These are phyloP conservation scores for Thymelicus sylvestris DNA, from an alignment of 2,888 invertebrate genomes.

Conservation along the genomic window DNA sequence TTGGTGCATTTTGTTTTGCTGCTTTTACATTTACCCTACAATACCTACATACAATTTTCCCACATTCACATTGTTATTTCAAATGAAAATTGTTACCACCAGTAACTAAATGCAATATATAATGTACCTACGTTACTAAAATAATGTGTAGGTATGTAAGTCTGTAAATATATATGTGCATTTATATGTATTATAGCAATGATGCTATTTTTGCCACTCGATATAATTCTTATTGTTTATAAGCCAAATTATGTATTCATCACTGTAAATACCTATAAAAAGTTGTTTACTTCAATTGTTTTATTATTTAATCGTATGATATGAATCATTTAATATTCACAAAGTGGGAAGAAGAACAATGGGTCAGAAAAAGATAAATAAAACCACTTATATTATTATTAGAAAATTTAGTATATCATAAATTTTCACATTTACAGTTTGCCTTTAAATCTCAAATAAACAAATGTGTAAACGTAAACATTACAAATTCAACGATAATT, in stretches of 20 bases:
- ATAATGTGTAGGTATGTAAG: neutral
- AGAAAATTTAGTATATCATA: conserved; percentile 79
- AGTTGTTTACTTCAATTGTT: conserved; percentile 11
- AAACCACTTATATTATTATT: conserved; percentile 52
- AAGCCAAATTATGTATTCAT: conserved; percentile 36
- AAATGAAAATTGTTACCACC: too few species aligned
- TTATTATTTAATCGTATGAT: neutral
- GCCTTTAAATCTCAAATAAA: conserved; percentile 63
- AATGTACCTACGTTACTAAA: too few species aligned
- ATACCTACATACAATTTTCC: too few species aligned
- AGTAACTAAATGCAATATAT: too few species aligned
- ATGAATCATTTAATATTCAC: too few species aligned
- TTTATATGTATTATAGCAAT: neutral
- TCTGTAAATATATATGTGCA: neutral
- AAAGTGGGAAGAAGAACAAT: neutral
- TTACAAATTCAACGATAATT: conserved; percentile 65
- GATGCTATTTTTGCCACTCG: neutral
- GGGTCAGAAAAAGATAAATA: conserved; percentile 8
- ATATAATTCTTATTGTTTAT: neutral
- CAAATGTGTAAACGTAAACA: conserved; percentile 67
- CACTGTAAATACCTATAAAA: conserved; percentile 42
- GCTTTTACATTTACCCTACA: too few species aligned
- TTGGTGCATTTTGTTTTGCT: too few species aligned
- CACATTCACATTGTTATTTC: too few species aligned
- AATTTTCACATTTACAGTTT: conserved; percentile 71